Conservation (phyloP, 2,888 invertebrate species). For the Parascotia fuliginaria region DNA sequence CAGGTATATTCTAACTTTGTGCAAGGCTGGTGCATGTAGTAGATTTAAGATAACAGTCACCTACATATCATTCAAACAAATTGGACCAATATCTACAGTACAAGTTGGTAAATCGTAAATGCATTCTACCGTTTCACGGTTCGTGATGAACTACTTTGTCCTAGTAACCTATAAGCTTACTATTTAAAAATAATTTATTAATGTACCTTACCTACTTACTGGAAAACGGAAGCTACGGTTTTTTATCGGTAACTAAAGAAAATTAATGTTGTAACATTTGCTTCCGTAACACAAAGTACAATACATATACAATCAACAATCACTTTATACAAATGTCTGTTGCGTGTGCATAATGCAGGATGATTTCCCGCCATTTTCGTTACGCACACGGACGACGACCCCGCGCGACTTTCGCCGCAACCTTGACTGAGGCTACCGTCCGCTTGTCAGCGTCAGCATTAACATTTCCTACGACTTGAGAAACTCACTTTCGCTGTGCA, state of each 20-base stretch:
- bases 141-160: no score
- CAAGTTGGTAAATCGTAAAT: no score
- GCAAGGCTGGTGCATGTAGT: no score
- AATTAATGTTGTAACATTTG: slow-evolving; percentile 7
- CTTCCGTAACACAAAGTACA: slow-evolving; percentile 23
- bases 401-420: slow-evolving; percentile 78
- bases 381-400: slow-evolving; percentile 62
- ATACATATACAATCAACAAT: slow-evolving; percentile 14
- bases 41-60: no score
- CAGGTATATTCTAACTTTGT: no score
- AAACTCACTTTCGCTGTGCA: slow-evolving; percentile 79
- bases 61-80: no score
- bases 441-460: slow-evolving; percentile 58
- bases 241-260: slow-evolving; percentile 14
- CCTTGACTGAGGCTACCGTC: slow-evolving; percentile 74
- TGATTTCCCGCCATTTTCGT: slow-evolving; percentile 55
- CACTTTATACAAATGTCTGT: no score
- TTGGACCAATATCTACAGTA: neutral
- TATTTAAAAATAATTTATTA: neutral
- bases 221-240: slow-evolving; percentile 10
- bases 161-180: slow-evolving; percentile 18
- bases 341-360: slow-evolving; percentile 43
- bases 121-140: no score
- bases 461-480: slow-evolving; percentile 73
- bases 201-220: neutral